Evolutionary conservation across 2,113 vertebrate species (phyloP), one percentile per base, ranked within the genome.

Genomic region (Malurus elegans): DNA sequence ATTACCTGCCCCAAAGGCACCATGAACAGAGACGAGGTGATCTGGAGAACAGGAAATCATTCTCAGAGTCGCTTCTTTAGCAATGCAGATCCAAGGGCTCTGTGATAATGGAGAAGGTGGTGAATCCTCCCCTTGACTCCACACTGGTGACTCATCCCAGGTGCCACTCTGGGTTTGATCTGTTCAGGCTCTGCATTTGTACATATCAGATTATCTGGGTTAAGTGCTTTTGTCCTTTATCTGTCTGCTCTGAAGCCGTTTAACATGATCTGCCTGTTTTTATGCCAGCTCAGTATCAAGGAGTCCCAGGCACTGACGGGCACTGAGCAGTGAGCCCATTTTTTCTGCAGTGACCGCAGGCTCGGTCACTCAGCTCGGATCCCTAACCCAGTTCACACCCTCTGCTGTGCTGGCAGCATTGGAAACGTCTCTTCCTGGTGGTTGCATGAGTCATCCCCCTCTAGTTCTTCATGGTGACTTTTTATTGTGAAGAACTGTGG

Each of bases 181-280:
- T 81, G 44, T 71, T 81, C 48, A 64, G 80, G 60, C 61, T 42
- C 74, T 90, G 75, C 60, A 66, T 94, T 94, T 87, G 61, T 72
- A 38, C 60, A 10, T 28, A 69, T 57, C 60, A 79, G 40, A 79
- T 88, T 36, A 88, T 65, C 79, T 72, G 67, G 66, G 70, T 88
- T 93, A 91, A 88, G 23, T n/a, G 67, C 32, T 79, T 87, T 94
- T 5, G 23, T 45, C 80, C 26, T 69, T 86, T 86, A 10, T 66
- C 76, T 73, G 10, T 69, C 75, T 88, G 48, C 58, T 18, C 70
- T 72, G 62, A 69, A 82, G 92, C 47, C 61, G 92, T 72, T 91
- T 32, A 79, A 88, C 88, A 9, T 42, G 85, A 85, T 82, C 74
- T 95, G 67, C 92, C 88, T 61, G 88, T 51, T 90, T 82, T 86